Conservation (phyloP, 37 sponge, comb jelly and placozoan species). For the Geodia barretti region DNA sequence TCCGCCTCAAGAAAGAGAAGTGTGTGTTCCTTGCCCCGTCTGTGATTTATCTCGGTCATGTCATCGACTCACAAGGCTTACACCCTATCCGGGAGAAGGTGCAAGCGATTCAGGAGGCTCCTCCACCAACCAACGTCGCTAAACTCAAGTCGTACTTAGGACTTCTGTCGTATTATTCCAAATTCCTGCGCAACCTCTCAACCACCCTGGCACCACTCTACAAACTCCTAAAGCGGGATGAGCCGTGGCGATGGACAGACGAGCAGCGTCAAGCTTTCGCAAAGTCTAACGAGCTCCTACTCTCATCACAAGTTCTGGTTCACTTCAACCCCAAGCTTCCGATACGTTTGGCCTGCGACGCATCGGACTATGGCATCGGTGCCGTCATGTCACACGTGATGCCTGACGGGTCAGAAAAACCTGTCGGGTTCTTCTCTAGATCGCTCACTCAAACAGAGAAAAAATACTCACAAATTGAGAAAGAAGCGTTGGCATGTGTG, state of each 20-base stretch:
- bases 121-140: conserved; percentile 18
- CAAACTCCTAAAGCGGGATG: not conserved
- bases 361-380: conserved; percentile 21
- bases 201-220: conserved; percentile 10
- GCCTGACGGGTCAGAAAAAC: conserved; percentile 2
- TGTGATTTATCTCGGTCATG: conserved; percentile 33
- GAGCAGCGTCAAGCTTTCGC: not conserved
- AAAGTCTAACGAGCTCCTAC: conserved; percentile 1
- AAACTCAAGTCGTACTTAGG: conserved; percentile 30
- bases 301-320: not conserved
- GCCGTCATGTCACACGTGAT: conserved; percentile 15
- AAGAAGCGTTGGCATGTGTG: conserved; percentile 16
- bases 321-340: conserved; percentile 33
- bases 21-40: conserved; percentile 7
- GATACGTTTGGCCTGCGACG: conserved; percentile 22
- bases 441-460: not conserved
- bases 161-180: conserved; percentile 29
- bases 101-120: conserved; percentile 20
- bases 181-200: conserved; percentile 32
- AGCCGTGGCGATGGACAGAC: conserved; percentile 25
- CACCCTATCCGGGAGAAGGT: conserved; percentile 21
- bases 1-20: conserved; percentile 11
- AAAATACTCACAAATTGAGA: conserved; percentile 36
- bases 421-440: conserved; percentile 13
- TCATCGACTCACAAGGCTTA: not conserved